Evolutionary conservation across 2,888 invertebrate species (phyloP).

Genomic region (Xestoiulus laeticollis): DNA sequence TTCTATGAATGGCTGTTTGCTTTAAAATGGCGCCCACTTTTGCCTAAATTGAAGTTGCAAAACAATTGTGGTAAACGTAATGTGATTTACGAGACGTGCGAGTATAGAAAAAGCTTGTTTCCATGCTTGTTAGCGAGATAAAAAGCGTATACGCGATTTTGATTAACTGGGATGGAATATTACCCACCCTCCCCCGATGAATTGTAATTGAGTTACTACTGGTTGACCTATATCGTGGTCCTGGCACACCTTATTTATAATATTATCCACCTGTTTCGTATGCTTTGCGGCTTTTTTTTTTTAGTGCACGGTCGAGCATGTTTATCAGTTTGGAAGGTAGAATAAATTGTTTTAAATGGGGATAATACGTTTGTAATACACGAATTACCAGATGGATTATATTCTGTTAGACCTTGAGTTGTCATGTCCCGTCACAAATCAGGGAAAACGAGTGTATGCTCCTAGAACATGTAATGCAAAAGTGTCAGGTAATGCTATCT

Average conservation of each 20-base stretch:
- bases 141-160: background rate
- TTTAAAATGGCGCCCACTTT: background rate
- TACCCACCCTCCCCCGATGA: slow-evolving; percentile 7
- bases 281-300: background rate
- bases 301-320: background rate
- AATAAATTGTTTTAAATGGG: slow-evolving; percentile 21
- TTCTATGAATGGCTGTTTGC: background rate
- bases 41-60: background rate
- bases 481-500: background rate
- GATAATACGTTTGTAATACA: slow-evolving; percentile 6
- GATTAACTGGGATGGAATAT: background rate
- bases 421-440: background rate
- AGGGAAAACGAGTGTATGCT: background rate
- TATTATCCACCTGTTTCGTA: background rate
- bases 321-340: background rate
- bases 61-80: background rate
- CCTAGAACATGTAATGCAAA: background rate
- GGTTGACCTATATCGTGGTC: slow-evolving; percentile 15
- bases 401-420: background rate
- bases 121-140: background rate
- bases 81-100: background rate
- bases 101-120: background rate
- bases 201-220: slow-evolving; percentile 37
- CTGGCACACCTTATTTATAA: slow-evolving; percentile 19
- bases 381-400: background rate